Evolutionary conservation across 2,797 vertebrate species (phyloP), one percentile per base, ranked within the genome.

Genomic region (Agapornis canus): DNA sequence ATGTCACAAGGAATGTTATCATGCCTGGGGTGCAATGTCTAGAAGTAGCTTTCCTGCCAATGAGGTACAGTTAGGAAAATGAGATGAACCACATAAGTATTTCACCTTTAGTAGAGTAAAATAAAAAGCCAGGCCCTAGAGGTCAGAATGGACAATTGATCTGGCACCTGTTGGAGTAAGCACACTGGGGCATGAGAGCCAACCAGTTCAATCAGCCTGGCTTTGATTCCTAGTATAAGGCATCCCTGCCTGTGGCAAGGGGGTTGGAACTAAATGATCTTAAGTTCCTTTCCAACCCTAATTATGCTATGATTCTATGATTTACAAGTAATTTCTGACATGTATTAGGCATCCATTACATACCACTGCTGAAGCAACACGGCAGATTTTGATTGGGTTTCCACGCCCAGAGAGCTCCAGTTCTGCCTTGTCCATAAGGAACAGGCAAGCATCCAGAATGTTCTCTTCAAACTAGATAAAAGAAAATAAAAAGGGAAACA

Each of bases 351-450:
- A 65, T 64, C 57, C 21, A 47, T 57, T 54, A 57, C 98, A 97
- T 96, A 99, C 99, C 98, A 99, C 98, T 75, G 99, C 99, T 48
- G 99, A 99, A 20, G 98, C 99, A 91, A 98, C 98, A 26, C 99
- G 98, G 85, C 98, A 97, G 94, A 99, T 97, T 97, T 99, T 99
- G 95, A 99, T 52, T 14, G 99, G 98, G 90, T 99, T 99, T 76
- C 98, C 98, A 70, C 99, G 98, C 80, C 99, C 99, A 71, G 98
- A 98, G 51, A 99, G 98, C 72, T 99, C 99, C 98, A 99, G 98
- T 76, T 98, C 94, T 49, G 98, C 98, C 92, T 92, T 98, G 97
- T 99, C 99, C 99, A 99, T 98, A 94, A 99, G 95, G 78, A 98
- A 98, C 22, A 99, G 97, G 91, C 99, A 99, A 78, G 99, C 98